Conservation (phyloP, 2,888 invertebrate genomes). For the Agrilus biguttatus region DNA sequence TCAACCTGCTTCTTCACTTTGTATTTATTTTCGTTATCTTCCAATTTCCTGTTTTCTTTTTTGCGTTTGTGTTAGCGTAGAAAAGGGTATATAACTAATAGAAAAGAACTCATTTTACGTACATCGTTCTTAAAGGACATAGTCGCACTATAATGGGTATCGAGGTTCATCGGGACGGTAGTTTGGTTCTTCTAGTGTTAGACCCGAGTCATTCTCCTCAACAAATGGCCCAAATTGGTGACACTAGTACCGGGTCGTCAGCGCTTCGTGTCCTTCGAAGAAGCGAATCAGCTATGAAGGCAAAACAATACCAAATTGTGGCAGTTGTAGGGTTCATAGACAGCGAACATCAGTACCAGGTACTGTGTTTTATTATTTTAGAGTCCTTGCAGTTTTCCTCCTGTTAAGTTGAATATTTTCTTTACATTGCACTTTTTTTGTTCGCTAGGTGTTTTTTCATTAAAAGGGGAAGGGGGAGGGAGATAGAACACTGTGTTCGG, state of each 20-base stretch:
- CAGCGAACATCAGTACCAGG: slow-evolving; percentile 61
- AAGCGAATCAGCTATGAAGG: slow-evolving; percentile 62
- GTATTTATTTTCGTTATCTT: too few species aligned
- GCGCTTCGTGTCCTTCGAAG: slow-evolving; percentile 56
- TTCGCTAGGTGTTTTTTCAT: too few species aligned
- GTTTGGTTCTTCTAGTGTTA: slow-evolving; percentile 54
- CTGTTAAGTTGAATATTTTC: too few species aligned
- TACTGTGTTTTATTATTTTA: slow-evolving; percentile 19
- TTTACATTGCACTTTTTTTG: too few species aligned
- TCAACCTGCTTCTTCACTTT: too few species aligned
- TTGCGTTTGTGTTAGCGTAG: neutral
- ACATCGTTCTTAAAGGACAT: slow-evolving; percentile 45
- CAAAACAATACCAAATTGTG: slow-evolving; percentile 76
- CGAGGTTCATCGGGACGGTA: slow-evolving; percentile 56
- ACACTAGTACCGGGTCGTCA: slow-evolving; percentile 40
- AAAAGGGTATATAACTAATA: neutral
- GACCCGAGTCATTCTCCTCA: slow-evolving; percentile 75
- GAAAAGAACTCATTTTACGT: neutral
- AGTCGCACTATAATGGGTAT: slow-evolving; percentile 82
- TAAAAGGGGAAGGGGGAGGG: too few species aligned
- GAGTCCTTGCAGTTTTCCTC: too few species aligned
- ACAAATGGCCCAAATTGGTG: slow-evolving; percentile 56
- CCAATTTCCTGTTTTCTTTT: too few species aligned
- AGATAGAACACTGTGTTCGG: too few species aligned
- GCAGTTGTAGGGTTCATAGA: slow-evolving; percentile 61